Base-by-base conservation (phyloP, 2,113 vertebrate species). In the Willisornis vidua region DNA sequence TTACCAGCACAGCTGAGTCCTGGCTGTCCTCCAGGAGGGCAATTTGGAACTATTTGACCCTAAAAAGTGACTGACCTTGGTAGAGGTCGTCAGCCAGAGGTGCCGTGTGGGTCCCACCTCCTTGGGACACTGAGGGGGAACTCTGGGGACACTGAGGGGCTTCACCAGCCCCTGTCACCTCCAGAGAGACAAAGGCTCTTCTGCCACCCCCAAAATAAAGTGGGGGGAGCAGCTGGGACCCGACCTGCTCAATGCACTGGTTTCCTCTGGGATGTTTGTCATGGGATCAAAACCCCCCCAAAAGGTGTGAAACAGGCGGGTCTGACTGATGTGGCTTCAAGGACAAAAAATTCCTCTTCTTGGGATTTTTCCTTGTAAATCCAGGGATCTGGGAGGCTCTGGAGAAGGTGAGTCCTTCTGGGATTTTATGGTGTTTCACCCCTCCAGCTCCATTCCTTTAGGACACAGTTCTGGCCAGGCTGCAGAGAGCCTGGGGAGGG, bases 51-150 rank as follows among this genome's bases (percentile, higher is more conserved):
- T 54, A 19, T 82, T 35, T 87, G 45, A 12, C 61, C 37, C 31
- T 75, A 86, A 92, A 90, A 72, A 10, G 13, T 35, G 49, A 5
- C 33, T 92, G 90, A 92, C 93, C 90, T 96, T 94, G 92, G 61
- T 24, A 85, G 91, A 95, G 95, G 95, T 92, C 70, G 0, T 48
- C 37, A 73, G 80, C 54, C 49, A 0, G 23, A 67, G 45, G 55
- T n/a, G 55, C 1, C 4, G 19, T 20, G 26, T 63, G 83, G 28
- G 52, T 65, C 35, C 80, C 52, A 61, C 48, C 87, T 71, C 58
- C 55, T 25, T 19, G 67, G 48, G 83, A 37, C 1, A 4, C 8
- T 0, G 0, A n/a, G 0, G 0, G 28, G 41, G 62, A 31, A 45
- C 4, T 17, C 12, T 33, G 81, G 74, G 39, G 61, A 39, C 0